These are phyloP conservation scores for Orthosia cruda DNA, from an alignment of 2,888 invertebrate genomes.

Conservation along the genomic window DNA sequence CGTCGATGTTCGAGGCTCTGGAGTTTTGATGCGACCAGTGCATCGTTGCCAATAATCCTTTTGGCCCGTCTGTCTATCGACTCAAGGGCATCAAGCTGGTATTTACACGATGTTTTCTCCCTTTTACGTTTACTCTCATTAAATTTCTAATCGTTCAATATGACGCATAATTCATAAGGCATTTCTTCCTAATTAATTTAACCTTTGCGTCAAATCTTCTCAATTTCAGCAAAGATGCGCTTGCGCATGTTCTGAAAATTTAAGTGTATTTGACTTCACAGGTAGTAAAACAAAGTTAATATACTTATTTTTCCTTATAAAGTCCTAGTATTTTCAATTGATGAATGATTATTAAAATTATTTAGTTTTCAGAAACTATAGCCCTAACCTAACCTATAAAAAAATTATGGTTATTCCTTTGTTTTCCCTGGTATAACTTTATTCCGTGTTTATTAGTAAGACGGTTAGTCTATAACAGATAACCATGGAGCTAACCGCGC, in stretches of 20 bases:
- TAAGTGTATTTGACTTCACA: neutral
- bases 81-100: too few species aligned
- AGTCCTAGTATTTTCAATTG: neutral
- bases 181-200: neutral
- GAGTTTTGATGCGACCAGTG: too few species aligned
- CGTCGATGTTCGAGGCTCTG: too few species aligned
- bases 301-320: neutral
- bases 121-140: neutral
- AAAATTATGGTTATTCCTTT: too few species aligned
- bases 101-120: neutral
- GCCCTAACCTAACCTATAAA: too few species aligned
- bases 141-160: too few species aligned
- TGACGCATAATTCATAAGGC: too few species aligned
- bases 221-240: neutral
- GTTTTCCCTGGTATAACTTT: too few species aligned
- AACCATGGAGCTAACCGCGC: slow-evolving; percentile 60
- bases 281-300: neutral
- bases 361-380: slow-evolving; percentile 38
- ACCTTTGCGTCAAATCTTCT: neutral
- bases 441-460: too few species aligned
- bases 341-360: neutral
- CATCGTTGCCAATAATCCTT: too few species aligned
- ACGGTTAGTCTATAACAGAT: slow-evolving; percentile 37
- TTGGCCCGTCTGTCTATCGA: too few species aligned
- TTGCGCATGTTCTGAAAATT: neutral